Evolutionary conservation across 2,113 vertebrate genomes (phyloP), one percentile per base, ranked within the genome.

Genomic region (Psettodes erumei): DNA sequence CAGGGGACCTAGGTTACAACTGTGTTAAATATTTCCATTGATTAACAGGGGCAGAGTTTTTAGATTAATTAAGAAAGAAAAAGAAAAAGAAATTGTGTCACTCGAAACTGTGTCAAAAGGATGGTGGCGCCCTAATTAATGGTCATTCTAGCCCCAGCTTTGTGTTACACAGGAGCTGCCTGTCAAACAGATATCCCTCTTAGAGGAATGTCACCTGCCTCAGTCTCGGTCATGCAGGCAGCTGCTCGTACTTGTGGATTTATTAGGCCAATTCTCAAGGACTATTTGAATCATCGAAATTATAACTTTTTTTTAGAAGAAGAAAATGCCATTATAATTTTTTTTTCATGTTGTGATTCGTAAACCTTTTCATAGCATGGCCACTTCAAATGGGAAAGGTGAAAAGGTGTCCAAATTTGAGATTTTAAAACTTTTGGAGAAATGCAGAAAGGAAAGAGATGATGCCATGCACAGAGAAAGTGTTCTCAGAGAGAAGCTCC

Each of bases 61-160:
- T 74, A 47, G 68, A 85, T 89, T 87, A 90, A 93, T 94, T 90
- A 93, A 87, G 77, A 88, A 90, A 93, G 86, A 45, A 84, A 37
- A 66, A n/a, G n/a, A n/a, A 77, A 53, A 80, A 72, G 38, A 83
- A 84, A 77, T 72, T 50, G 77, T 86, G 93, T 94, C 86, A 95
- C 85, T 90, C 86, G 93, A 95, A 93, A 91, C 92, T n/a, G 84
- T 93, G 90, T 92, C 87, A 92, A 82, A 75, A 77, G 79, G 80
- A 74, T 86, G 79, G 85, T 69, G 87, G 89, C 60, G 82, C 88
- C 90, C 93, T 94, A 94, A 93, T 94, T 95, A 94, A 91, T 92
- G 93, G 94, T 95, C 90, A 94, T 95, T 93, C 92, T 93, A 95
- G 91, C 92, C 92, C 80, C 64, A 91, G 93, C 93, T 91, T 95